Base-by-base conservation (phyloP, 2,888 invertebrate genomes). In the Danaus chrysippus region DNA sequence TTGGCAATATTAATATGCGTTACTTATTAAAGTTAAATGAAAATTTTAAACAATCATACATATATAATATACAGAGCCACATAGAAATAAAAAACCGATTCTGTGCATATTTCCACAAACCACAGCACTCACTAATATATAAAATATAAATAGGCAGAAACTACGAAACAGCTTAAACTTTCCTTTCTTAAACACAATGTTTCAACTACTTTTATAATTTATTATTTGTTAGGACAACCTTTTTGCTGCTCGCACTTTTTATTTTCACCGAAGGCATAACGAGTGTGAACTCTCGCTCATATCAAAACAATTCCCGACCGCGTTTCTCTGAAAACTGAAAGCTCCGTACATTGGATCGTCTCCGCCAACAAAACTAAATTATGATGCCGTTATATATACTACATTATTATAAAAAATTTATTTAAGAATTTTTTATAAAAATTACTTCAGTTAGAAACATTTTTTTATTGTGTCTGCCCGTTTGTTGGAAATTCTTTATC, bases 311-410 rank as follows among this genome's bases (percentile, higher is more conserved):
- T 72, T 76, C 72, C 67, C 76, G 74, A 71, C 69, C 75, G 77
- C 76, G 77, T 74, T 77, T 72, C 72, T 75, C 76, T 78, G 72
- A 75, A 76, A 77, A 79, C 86, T 84, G 76, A 81, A 83, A 78
- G 73, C 77, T 71, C 73, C 63, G 71, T 71, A 71, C 71, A 77
- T 71, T 53, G 59, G 63, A 55, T 53, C 68, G 56, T 68, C 64
- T 64, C 59, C 54, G 52, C 54, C 58, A 54, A 59, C 46, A 55
- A 58, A 66, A 58, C 67, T 67, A 61, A 63, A 67, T 69, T 65
- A 67, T 54, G 60, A 61, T 41, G 55, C 15, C n/a, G 13, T 52
- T 55, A 34, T 53, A 54, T 56, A 59, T 60, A 49, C 46, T 46
- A n/a, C 23, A 34, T 15, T 46, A 46, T 46, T 49, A 11, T n/a